Evolutionary conservation across 2,797 vertebrate species (phyloP).

Genomic region (Pseudomugil tenellus): DNA sequence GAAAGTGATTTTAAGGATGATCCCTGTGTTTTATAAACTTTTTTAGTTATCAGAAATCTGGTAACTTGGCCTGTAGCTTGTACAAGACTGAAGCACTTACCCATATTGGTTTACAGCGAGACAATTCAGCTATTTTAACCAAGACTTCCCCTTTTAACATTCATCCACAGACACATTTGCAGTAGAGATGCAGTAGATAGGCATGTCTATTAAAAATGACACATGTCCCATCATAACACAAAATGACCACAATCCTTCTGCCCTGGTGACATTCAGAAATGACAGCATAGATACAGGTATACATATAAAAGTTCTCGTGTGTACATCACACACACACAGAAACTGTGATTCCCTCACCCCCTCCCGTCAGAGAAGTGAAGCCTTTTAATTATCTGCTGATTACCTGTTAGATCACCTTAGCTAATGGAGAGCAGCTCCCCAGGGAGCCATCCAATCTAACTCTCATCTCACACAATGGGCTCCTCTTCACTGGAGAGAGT

Average conservation of each 20-base stretch:
- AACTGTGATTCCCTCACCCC: slow-evolving; percentile 59
- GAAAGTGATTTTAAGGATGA: too few relatives aligned
- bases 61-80: neutral
- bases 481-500: slow-evolving; percentile 81
- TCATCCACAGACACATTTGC: slow-evolving; percentile 55
- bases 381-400: slow-evolving; percentile 90
- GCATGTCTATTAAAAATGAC: too few relatives aligned
- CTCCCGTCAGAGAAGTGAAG: slow-evolving; percentile 80
- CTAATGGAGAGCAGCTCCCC: slow-evolving; percentile 87
- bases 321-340: slow-evolving; percentile 30
- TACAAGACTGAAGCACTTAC: slow-evolving; percentile 6
- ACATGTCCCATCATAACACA: slow-evolving; percentile 54
- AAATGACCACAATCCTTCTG: slow-evolving; percentile 55
- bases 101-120: slow-evolving; percentile 43
- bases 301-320: slow-evolving; percentile 46
- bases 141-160: slow-evolving; percentile 60
- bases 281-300: slow-evolving; percentile 54
- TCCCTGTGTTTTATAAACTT: neutral
- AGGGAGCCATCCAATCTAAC: slow-evolving; percentile 86
- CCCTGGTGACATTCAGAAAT: slow-evolving; percentile 68
- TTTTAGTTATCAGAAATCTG: neutral
- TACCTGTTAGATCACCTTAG: slow-evolving; percentile 89
- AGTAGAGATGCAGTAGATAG: slow-evolving; percentile 59
- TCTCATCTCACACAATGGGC: slow-evolving; percentile 87
- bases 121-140: slow-evolving; percentile 57